Base-by-base conservation (phyloP, 2,113 vertebrate genomes). In the Esox niger region DNA sequence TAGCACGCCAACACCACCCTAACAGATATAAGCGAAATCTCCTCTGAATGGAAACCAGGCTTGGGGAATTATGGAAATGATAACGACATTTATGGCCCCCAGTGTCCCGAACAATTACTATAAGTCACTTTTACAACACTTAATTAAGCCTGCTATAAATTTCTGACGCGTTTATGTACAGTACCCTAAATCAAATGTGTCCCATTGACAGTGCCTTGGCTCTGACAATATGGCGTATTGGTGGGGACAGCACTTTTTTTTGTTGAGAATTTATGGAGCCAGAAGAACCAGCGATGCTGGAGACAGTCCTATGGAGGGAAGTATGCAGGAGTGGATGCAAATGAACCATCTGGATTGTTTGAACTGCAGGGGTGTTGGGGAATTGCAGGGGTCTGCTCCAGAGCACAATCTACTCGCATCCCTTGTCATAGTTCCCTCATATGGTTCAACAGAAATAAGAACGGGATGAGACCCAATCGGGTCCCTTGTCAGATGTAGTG, bases 71-170 rank as follows among this genome's bases (percentile, higher is more conserved):
- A 83, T 80, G 77, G 82, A 82, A 84, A 85, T 80, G 64, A 78
- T 83, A 82, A 85, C 76, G 68, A 74, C 73, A 66, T 73, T 64
- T 85, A 79, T 60, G 64, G 71, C 25, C 73, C 54, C n/a, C 63
- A 23, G 74, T 78, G 76, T 81, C 69, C 68, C 76, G 60, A 58
- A 74, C 74, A 75, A 79, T 84, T 80, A 81, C 74, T 32, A 74
- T 87, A 82, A 85, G 75, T 88, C 79, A 86, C 69, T 85, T 89
- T 87, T 84, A 88, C 63, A 69, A 66, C 81, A 75, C 64, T 77
- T 85, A 87, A 85, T 88, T 84, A 86, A 84, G 71, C 68, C 71
- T 62, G 66, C 77, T 64, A 83, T 87, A 83, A 83, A 88, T 84
- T 77, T 27, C 60, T 77, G 73, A 84, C 81, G 74, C 74, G 70